Conservation (phyloP, 1,140 invertebrate species). For the Pogonomyrmex barbatus region DNA sequence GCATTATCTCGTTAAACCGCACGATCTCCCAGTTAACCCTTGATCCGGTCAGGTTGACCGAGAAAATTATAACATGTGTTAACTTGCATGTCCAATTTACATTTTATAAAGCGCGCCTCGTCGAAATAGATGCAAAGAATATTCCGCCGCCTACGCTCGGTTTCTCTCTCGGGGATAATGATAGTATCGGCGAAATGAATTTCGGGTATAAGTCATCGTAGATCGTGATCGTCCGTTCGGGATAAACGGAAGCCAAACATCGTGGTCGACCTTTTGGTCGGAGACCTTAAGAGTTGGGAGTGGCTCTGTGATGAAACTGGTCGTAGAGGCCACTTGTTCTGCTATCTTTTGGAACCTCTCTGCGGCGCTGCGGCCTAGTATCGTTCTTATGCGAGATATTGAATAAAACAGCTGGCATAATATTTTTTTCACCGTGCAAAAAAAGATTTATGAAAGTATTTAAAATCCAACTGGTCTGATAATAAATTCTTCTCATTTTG, state of each 20-base stretch:
- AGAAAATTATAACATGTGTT: conserved; percentile 40
- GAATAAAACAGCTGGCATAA: not conserved
- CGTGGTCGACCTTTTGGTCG: conserved; percentile 71
- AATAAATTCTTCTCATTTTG: not conserved
- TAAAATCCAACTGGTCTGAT: not conserved
- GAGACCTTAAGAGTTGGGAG: conserved; percentile 78
- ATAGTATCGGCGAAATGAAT: conserved; percentile 59
- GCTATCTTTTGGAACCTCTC: conserved; percentile 41
- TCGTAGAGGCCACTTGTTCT: conserved; percentile 66
- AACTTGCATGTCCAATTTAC: not conserved
- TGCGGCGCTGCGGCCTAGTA: conserved; percentile 7
- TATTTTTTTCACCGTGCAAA: not conserved
- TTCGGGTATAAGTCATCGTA: conserved; percentile 67
- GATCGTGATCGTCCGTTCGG: conserved; percentile 68
- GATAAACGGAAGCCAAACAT: conserved; percentile 76
- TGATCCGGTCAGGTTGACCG: not conserved
- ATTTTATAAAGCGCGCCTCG: conserved; percentile 19
- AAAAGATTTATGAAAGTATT: not conserved
- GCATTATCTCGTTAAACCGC: conserved; percentile 51
- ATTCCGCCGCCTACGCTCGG: conserved; percentile 3
- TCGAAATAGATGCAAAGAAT: conserved; percentile 32
- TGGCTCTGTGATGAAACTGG: conserved; percentile 79
- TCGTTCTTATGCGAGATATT: conserved; percentile 7
- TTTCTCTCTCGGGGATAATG: conserved; percentile 36
- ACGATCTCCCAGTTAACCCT: conserved; percentile 43